Evolutionary conservation across 2,797 vertebrate genomes (phyloP).

Genomic region (Notolabrus celidotus): DNA sequence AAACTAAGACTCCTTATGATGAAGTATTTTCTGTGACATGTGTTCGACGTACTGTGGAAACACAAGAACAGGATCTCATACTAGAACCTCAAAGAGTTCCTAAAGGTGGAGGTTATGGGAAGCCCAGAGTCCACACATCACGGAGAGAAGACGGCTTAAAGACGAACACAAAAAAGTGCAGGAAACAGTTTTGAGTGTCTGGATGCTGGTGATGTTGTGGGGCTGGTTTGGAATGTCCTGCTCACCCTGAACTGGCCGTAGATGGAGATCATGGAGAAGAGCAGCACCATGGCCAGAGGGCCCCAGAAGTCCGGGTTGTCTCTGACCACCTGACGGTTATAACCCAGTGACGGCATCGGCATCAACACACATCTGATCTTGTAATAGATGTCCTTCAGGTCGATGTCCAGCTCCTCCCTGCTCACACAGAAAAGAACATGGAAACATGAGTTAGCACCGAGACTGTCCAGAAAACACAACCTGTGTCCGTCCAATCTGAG

Average conservation of each 20-base stretch:
- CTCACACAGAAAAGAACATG: slow-evolving; percentile 32
- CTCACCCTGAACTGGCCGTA: slow-evolving; percentile 98
- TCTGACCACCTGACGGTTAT: slow-evolving; percentile 97
- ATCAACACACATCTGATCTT: slow-evolving; percentile 99
- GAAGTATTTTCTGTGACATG: not conserved
- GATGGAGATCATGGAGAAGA: slow-evolving; percentile 99
- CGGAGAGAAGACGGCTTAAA: not conserved
- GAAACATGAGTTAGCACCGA: no score
- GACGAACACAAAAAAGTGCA: not conserved
- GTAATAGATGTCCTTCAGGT: slow-evolving; percentile 99
- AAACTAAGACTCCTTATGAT: no score
- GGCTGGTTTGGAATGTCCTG: not conserved
- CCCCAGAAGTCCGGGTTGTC: slow-evolving; percentile 99
- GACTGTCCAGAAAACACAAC: no score
- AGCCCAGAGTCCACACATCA: no score
- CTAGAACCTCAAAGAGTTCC: no score
- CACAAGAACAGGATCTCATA: no score
- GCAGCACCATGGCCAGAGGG: slow-evolving; percentile 94
- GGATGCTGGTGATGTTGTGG: not conserved
- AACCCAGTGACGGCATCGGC: slow-evolving; percentile 99
- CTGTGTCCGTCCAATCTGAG: no score
- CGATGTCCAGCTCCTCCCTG: slow-evolving; percentile 97
- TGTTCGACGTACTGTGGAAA: not conserved
- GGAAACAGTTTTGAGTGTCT: not conserved
- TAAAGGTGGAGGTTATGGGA: not conserved